Evolutionary conservation across 2,888 invertebrate species (phyloP).

Genomic region (Eucera pruinosa): DNA sequence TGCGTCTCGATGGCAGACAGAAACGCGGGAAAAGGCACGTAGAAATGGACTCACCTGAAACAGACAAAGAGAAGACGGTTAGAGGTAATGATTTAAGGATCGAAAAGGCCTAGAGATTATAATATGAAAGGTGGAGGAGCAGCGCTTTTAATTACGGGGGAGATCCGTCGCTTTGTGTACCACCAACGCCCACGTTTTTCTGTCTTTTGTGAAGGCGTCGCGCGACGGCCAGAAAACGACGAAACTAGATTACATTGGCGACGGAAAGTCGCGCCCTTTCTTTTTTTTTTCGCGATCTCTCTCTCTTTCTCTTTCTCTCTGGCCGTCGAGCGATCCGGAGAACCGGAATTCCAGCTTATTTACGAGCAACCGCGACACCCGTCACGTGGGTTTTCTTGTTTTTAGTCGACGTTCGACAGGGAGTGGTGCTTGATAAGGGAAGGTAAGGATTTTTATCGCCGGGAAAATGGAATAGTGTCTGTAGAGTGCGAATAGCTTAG

Average conservation of each 20-base stretch:
- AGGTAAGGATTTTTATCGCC: background rate
- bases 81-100: no score
- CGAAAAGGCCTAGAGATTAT: no score
- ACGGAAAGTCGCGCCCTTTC: constrained; percentile 27
- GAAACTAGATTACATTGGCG: constrained; percentile 48
- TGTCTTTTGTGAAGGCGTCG: constrained; percentile 30
- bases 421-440: constrained; percentile 7
- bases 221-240: constrained; percentile 31
- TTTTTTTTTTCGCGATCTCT: background rate
- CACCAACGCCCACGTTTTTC: constrained; percentile 27
- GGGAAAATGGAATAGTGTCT: no score
- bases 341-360: constrained; percentile 44
- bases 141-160: no score
- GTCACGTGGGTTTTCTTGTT: constrained; percentile 12
- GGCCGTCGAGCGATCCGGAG: constrained; percentile 24
- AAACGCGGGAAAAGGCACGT: no score
- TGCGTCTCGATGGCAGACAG: no score
- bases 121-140: no score
- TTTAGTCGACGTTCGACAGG: background rate
- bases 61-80: constrained; percentile 39
- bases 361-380: constrained; percentile 12
- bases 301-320: no score
- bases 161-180: constrained; percentile 8
- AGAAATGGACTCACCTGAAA: constrained; percentile 62
- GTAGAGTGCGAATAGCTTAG: no score